Evolutionary conservation across 2,113 vertebrate genomes (phyloP), one percentile per base, ranked within the genome.

Genomic region (Limanda limanda): DNA sequence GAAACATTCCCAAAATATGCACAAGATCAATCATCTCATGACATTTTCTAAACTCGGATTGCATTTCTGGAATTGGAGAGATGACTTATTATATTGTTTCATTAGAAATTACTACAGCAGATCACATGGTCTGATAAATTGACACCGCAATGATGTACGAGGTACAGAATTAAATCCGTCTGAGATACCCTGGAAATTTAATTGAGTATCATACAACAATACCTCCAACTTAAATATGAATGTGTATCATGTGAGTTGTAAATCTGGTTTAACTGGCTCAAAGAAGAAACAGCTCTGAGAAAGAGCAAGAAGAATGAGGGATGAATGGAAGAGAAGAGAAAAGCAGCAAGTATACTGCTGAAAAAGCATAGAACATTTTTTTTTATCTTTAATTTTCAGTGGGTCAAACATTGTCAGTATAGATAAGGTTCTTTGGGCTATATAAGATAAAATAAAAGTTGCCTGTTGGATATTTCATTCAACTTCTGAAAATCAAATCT

Each of bases 171-270:
- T 17, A 2, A 6, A 14, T 23, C 23, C 10, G 3, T 55, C 48
- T 47, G 8, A 47, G 5, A 20, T 18, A n/a, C 20, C 0, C 10
- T 54, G 3, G 21, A 20, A n/a, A 35, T 14, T 23, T 31, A 88
- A 90, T 76, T 72, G 23, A 81, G 40, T 8, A 23, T 45, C 62
- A 58, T 2, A 20, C 31, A 55, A 21, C 3, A 17, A 78, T 68
- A 0, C 21, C 23, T 68, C 71, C 12, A 4, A 21, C 13, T 68
- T 48, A 45, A 24, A 14, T 23, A 21, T 55, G 69, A 73, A 82
- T 69, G 18, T 20, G 37, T 9, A 63, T 47, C 1, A 58, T 59
- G 79, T 75, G 69, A 84, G 73, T 74, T 71, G 31, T 67, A 73
- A 78, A 79, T 84, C 51, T 52, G 18, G 13, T 82, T 83, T 59